Evolutionary conservation across 2,888 invertebrate genomes (phyloP), one percentile per base, ranked within the genome.

Genomic region (Brenthis daphne): DNA sequence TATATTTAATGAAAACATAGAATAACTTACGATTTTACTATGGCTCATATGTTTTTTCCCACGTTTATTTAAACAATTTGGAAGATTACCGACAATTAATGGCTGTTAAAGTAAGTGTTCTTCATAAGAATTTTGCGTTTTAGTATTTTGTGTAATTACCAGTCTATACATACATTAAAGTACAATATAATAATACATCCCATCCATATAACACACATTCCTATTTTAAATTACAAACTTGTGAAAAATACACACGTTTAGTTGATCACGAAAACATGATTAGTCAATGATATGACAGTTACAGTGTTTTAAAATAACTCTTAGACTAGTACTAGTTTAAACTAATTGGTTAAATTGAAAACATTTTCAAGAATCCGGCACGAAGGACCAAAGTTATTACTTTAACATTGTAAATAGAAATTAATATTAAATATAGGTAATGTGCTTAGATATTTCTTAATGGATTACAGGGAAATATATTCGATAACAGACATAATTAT

Each of bases 191-290:
- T 55, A 14, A 33, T 33, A 14, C 14, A 16, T 14, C 0, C 53
- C 29, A 43, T 48, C 53, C 29, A 43, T 48, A 24, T 48, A 47
- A 47, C 24, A 24, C 24, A 48, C 3, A 48, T 48, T 58, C 47
- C 58, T 29, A 48, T 58, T 48, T 48, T 24, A 6, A 47, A 20
- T 47, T 48, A 29, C 13, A 33, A 13, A 11, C 29, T 24, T 16
- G n/a, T 67, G 58, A 33, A 12, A 53, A 47, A 53, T 63, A 65
- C 55, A 65, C 63, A 43, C 56, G 16, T 29, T 65, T 47, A 16
- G 33, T 60, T 57, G 50, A 70, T 71, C 74, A 74, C 74, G 74
- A 73, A 73, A 74, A 33, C 63, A 71, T 71, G 61, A 73, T 74
- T 74, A 73, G 72, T 43, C 11, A 11, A 43, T 11, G 37, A 11